Evolutionary conservation across 2,888 invertebrate species (phyloP).

Genomic region (Trissonchulus latispiculum): DNA sequence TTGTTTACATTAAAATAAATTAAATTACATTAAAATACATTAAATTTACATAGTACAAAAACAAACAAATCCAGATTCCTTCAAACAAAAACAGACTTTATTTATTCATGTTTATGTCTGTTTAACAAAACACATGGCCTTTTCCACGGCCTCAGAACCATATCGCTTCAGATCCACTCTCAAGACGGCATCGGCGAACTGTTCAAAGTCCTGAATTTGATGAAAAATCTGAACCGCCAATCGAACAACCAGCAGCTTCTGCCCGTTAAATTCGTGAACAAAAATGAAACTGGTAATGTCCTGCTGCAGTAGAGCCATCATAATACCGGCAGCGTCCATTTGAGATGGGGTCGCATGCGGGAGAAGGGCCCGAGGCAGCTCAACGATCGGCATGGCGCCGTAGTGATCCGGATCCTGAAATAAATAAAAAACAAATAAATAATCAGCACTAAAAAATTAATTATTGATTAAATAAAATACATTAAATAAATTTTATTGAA

Average conservation of each 20-base stretch:
- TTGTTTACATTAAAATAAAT: no score
- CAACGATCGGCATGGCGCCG: slow-evolving; percentile 5
- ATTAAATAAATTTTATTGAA: no score
- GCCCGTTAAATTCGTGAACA: background rate
- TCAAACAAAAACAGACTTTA: no score
- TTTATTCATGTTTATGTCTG: slow-evolving; percentile 26
- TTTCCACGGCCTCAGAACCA: background rate
- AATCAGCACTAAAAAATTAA: no score
- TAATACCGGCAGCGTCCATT: background rate
- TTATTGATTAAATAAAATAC: no score
- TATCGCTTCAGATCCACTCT: background rate
- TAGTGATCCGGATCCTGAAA: background rate
- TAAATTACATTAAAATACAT: no score
- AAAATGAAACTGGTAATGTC: background rate
- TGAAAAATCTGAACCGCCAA: background rate
- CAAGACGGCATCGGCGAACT: background rate
- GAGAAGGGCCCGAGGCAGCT: background rate
- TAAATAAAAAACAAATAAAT: no score
- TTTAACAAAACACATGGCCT: background rate
- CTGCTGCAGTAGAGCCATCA: background rate
- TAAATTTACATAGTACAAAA: no score
- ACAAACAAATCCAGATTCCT: no score
- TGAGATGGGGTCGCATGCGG: background rate
- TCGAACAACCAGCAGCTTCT: background rate
- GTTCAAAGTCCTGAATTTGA: no score